These are phyloP conservation scores for Linnaemya vulpina DNA, from an alignment of 2,888 invertebrate genomes.

Conservation along the genomic window DNA sequence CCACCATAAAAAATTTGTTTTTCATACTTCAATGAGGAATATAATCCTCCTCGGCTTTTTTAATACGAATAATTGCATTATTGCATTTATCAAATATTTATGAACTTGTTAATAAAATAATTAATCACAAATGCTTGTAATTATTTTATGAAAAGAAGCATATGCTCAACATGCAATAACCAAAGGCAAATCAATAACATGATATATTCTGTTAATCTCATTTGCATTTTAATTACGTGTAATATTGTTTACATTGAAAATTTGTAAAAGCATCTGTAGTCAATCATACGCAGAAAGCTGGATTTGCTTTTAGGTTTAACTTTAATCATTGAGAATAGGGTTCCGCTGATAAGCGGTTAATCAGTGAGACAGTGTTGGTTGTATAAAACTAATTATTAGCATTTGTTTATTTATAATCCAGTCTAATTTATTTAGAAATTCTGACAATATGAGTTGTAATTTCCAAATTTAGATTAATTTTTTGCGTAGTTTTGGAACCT, in stretches of 20 bases:
- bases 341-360: constrained; percentile 32
- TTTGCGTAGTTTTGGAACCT: constrained; percentile 3
- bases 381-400: not conserved
- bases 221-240: not conserved
- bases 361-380: not conserved
- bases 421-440: not conserved
- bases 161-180: too few relatives aligned
- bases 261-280: not conserved
- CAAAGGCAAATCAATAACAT: not conserved
- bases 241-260: not conserved
- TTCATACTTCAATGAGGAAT: too few relatives aligned
- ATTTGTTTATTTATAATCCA: not conserved
- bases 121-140: not conserved
- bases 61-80: not conserved
- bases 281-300: not conserved
- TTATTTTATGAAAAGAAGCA: too few relatives aligned
- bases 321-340: not conserved
- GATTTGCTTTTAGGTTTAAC: not conserved
- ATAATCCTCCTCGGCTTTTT: too few relatives aligned
- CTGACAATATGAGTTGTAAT: too few relatives aligned
- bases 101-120: not conserved
- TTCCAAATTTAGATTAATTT: not conserved
- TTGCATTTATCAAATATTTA: not conserved
- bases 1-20: too few relatives aligned
- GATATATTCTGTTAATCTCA: constrained; percentile 3